Evolutionary conservation across 2,797 vertebrate species (phyloP).

Genomic region (Enteromius unitaeniatus): DNA sequence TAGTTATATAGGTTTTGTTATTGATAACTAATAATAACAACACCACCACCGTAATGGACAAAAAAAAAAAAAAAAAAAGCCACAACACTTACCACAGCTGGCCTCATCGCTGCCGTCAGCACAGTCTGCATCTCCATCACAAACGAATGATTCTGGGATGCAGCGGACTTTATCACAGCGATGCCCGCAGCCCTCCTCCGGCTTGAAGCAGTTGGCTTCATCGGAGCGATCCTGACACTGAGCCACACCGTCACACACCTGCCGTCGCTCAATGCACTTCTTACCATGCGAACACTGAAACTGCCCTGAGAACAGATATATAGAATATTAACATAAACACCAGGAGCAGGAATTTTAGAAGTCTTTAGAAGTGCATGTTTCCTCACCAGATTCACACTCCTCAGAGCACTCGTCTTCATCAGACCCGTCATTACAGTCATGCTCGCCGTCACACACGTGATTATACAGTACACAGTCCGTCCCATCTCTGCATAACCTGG

Average conservation of each 20-base stretch:
- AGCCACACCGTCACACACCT: conserved; percentile 82
- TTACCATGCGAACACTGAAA: conserved; percentile 83
- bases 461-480: conserved; percentile 67
- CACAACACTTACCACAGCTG: conserved; percentile 79
- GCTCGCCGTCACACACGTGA: conserved; percentile 71
- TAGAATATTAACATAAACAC: neutral
- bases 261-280: conserved; percentile 72
- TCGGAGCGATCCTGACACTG: conserved; percentile 90
- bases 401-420: conserved; percentile 72
- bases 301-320: conserved; percentile 70
- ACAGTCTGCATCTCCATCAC: conserved; percentile 87
- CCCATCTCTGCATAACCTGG: neutral
- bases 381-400: conserved; percentile 31
- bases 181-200: conserved; percentile 76
- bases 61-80: no score
- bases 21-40: neutral
- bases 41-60: no score
- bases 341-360: neutral
- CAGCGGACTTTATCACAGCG: conserved; percentile 82
- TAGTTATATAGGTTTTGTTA: neutral
- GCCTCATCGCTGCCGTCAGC: conserved; percentile 82
- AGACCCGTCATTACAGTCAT: conserved; percentile 69
- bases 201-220: conserved; percentile 78
- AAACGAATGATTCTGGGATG: conserved; percentile 82
- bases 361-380: neutral